Evolutionary conservation across 2,113 vertebrate species (phyloP).

Genomic region (Datnioides undecimradiatus): DNA sequence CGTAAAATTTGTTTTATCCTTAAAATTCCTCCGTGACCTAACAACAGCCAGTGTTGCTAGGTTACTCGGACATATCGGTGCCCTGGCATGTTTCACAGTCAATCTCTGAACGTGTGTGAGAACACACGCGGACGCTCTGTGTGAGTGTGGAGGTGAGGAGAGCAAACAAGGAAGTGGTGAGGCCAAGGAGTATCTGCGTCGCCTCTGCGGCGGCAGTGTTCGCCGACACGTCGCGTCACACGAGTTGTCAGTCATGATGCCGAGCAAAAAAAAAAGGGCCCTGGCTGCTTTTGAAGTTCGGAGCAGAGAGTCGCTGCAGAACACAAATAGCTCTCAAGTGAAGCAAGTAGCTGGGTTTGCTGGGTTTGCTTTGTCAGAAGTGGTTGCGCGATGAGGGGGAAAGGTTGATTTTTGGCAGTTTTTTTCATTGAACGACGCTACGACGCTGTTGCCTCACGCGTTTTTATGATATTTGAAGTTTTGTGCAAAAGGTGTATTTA

Average conservation of each 20-base stretch:
- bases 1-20: neutral
- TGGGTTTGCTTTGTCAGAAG: constrained; percentile 32
- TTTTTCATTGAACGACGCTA: too few relatives aligned
- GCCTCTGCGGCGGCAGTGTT: neutral
- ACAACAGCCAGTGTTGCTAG: constrained; percentile 27
- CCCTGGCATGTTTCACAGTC: neutral
- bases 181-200: neutral
- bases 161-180: constrained; percentile 42
- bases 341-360: neutral
- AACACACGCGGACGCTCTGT: neutral
- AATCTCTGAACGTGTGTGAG: neutral
- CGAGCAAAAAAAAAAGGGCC: constrained; percentile 15
- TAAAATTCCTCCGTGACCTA: constrained; percentile 20
- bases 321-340: neutral
- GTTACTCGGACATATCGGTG: neutral
- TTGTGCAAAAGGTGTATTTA: neutral
- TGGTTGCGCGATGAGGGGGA: neutral
- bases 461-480: neutral
- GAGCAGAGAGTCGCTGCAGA: neutral
- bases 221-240: neutral
- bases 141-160: neutral
- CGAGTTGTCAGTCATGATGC: constrained; percentile 17
- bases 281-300: constrained; percentile 35
- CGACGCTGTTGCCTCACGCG: neutral
- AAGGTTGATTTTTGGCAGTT: constrained; percentile 20